Evolutionary conservation across 1,140 invertebrate genomes (phyloP), one percentile per base, ranked within the genome.

Genomic region (Adoxophyes honmai): DNA sequence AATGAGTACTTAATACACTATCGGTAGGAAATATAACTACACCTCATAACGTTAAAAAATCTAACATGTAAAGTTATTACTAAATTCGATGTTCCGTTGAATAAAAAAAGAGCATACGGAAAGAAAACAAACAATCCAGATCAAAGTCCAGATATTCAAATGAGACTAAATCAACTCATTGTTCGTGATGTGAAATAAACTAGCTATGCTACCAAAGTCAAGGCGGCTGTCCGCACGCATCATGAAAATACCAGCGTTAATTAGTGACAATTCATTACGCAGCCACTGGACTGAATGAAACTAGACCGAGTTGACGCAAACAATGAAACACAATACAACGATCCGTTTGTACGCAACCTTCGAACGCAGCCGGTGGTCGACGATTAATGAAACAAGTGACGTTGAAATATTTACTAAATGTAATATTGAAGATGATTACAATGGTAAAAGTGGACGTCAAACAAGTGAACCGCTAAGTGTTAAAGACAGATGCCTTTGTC

Each of bases 221-320:
- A 48, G 42, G 42, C 21, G 42, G 16, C 42, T 48, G 42, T 48
- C 42, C 11, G 42, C 42, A 48, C 21, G 42, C 42, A 6, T 28
- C 2, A 33, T 33, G 42, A 48, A 48, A 38, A 38, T 38, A 48
- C 42, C 39, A 18, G 28, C 42, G 18, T 48, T 48, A 48, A 48
- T 48, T 48, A 48, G 42, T 48, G 42, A 21, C 42, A 48, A 48
- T 48, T 48, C 42, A 48, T 48, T 48, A 48, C 18, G 5, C 18
- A 18, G 10, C 21, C 42, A 4, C 6, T 33, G 4, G 6, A 48
- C 21, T 28, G 42, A 9, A 48, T 18, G 7, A n/a, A 48, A 48
- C 42, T 48, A 48, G 42, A 18, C 16, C 18, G 18, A 11, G n/a
- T n/a, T 28, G 21, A 28, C 21, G 42, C 21, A 21, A 48, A 48